Conservation (phyloP, 30 jellyfish, hydroid and myxozoan species). For the Hydractinia echinata region DNA sequence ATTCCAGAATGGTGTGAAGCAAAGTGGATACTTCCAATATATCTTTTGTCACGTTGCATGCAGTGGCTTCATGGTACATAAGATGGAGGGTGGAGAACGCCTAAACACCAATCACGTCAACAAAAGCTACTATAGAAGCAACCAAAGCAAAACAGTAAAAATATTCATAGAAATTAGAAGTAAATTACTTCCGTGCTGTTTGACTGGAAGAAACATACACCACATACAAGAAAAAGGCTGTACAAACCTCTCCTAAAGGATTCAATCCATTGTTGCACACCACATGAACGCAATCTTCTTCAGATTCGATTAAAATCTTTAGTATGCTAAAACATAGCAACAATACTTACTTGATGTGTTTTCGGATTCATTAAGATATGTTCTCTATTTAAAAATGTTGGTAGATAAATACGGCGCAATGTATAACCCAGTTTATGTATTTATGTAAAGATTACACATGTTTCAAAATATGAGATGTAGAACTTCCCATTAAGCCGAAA, state of each 20-base stretch:
- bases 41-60: conserved; percentile 78
- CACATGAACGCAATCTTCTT: conserved; percentile 76
- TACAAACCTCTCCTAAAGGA: conserved; percentile 77
- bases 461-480: no score
- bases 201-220: neutral
- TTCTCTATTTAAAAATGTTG: no score
- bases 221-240: neutral
- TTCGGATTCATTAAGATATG: no score
- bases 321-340: conserved; percentile 50
- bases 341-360: no score
- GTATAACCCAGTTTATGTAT: no score
- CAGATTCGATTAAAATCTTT: conserved; percentile 73
- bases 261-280: conserved; percentile 74
- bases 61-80: conserved; percentile 95
- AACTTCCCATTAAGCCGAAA: no score
- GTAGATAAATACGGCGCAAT: no score
- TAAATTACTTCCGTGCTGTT: neutral
- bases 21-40: conserved; percentile 71
- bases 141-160: neutral
- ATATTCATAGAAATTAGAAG: neutral
- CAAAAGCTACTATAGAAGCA: neutral
- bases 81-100: conserved; percentile 77
- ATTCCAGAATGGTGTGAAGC: conserved; percentile 55
- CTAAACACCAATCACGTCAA: conserved; percentile 23
- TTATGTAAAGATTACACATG: no score